Percentiles rank a stretch among this genome's conserved stretches.
phyloP scores from a whole-genome alignment of 1,140 invertebrate genomes.

The Drosophila pruinosa region DNA sequence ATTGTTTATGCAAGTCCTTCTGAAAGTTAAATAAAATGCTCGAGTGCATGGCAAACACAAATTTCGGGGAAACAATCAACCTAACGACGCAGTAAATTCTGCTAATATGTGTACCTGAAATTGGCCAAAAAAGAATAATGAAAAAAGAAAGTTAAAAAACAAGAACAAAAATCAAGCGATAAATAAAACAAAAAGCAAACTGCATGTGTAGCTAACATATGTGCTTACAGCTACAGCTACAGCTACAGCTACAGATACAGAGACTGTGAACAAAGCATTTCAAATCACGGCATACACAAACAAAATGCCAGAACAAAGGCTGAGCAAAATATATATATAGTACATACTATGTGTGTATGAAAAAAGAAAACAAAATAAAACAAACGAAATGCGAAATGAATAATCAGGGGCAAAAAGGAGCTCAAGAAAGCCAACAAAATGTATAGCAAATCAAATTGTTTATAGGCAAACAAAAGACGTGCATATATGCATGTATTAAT shows the following conservation, averaged over 20 bases:
- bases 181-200: slow-evolving; percentile 16
- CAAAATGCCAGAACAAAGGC: slow-evolving; percentile 58
- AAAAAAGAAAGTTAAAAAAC: background rate
- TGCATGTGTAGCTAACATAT: slow-evolving; percentile 45
- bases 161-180: slow-evolving; percentile 8
- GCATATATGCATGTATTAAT: background rate
- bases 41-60: slow-evolving; percentile 19
- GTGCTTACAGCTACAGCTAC: slow-evolving; percentile 25
- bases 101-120: slow-evolving; percentile 67
- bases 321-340: slow-evolving; percentile 3
- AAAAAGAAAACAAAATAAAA: too few species aligned
- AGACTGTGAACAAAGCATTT: slow-evolving; percentile 68
- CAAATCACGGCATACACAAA: slow-evolving; percentile 54
- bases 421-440: slow-evolving; percentile 4
- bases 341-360: background rate
- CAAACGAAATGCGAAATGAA: slow-evolving; percentile 36
- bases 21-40: background rate
- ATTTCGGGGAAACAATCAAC: slow-evolving; percentile 63
- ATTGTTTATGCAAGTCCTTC: too few species aligned
- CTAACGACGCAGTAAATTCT: slow-evolving; percentile 70
- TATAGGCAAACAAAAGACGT: background rate
- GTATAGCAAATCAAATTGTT: background rate
- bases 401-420: slow-evolving; percentile 8
- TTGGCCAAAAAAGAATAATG: slow-evolving; percentile 29
- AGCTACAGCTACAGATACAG: slow-evolving; percentile 18